A percentile compares a stretch with the other conserved stretches of the same genome.
Conservation (phyloP, 35 echinoderm and acorn worm genomes). For the Eucidaris tribuloides region DNA sequence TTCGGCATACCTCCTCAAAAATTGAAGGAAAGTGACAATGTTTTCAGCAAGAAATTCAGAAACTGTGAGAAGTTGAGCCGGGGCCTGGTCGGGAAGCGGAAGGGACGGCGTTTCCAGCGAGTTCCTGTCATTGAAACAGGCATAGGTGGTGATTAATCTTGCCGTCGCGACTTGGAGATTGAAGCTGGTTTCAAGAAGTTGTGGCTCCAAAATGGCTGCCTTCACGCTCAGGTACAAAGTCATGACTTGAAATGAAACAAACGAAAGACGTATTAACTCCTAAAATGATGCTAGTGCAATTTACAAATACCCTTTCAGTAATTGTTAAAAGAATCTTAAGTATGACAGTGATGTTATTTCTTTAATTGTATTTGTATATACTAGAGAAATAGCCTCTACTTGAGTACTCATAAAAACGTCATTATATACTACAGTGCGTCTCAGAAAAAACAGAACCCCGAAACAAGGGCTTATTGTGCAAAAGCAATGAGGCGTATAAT, state of each 20-base stretch:
- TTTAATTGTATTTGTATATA: too few species aligned
- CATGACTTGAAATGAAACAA: slow-evolving; percentile 46
- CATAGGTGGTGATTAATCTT: slow-evolving; percentile 52
- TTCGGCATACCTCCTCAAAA: slow-evolving; percentile 71
- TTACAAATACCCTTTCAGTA: too few species aligned
- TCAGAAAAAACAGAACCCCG: neutral
- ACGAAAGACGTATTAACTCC: neutral
- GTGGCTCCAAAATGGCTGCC: slow-evolving; percentile 62
- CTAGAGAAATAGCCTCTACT: too few species aligned
- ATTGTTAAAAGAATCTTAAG: too few species aligned
- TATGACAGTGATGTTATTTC: too few species aligned
- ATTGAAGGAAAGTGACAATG: slow-evolving; percentile 72
- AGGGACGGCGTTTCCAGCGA: slow-evolving; percentile 37
- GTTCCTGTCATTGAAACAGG: slow-evolving; percentile 33
- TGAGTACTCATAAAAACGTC: neutral
- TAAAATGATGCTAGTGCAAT: too few species aligned
- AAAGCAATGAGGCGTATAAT: too few species aligned
- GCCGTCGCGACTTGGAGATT: slow-evolving; percentile 73
- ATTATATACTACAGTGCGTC: neutral
- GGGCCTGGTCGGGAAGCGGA: slow-evolving; percentile 52
- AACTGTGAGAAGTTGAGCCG: slow-evolving; percentile 36
- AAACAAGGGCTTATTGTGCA: too few species aligned
- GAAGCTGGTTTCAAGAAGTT: slow-evolving; percentile 38
- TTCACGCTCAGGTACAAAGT: slow-evolving; percentile 68
- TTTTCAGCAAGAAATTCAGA: slow-evolving; percentile 88